A percentile compares a stretch with the other conserved stretches of the same genome.
phyloP scores from a whole-genome alignment of 1,140 invertebrate genomes.

The Aphelinus atriplicis region DNA sequence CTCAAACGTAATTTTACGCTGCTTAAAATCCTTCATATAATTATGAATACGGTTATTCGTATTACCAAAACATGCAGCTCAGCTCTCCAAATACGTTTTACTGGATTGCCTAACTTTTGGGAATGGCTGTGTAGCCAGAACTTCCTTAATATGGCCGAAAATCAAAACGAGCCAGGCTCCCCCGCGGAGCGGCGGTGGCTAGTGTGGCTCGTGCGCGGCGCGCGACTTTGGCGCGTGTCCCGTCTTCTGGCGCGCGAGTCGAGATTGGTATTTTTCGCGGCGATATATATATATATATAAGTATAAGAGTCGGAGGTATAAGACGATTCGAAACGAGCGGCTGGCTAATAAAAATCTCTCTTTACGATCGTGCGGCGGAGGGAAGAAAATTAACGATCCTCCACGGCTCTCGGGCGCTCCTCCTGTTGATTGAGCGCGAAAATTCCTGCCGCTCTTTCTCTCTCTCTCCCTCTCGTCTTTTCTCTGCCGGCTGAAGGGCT shows the following conservation, averaged over 20 bases:
- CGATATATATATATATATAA: neutral
- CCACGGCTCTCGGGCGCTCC: neutral
- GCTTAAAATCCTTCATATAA: too few species aligned
- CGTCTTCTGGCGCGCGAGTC: neutral
- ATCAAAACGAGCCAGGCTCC: slow-evolving; percentile 47
- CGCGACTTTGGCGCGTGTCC: slow-evolving; percentile 44
- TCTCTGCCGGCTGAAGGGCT: neutral
- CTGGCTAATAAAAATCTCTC: slow-evolving; percentile 34
- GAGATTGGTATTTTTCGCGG: neutral
- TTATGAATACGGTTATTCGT: too few species aligned
- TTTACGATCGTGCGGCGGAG: slow-evolving; percentile 33
- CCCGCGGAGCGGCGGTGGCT: slow-evolving; percentile 37
- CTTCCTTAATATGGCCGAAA: too few species aligned
- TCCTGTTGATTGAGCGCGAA: slow-evolving; percentile 28
- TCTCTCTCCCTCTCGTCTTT: too few species aligned
- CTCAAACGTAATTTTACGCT: too few species aligned
- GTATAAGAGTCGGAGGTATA: neutral
- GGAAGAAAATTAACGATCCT: slow-evolving; percentile 39
- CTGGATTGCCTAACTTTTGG: too few species aligned
- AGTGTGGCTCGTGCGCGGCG: neutral
- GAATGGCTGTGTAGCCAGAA: too few species aligned
- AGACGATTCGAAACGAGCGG: neutral
- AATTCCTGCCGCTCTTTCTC: neutral
- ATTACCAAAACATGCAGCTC: too few species aligned
- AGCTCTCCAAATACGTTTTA: too few species aligned